A percentile compares a stretch with the other conserved stretches of the same genome.
phyloP scores from a whole-genome alignment of 2,888 invertebrate genomes.

The Cepaea hortensis region DNA sequence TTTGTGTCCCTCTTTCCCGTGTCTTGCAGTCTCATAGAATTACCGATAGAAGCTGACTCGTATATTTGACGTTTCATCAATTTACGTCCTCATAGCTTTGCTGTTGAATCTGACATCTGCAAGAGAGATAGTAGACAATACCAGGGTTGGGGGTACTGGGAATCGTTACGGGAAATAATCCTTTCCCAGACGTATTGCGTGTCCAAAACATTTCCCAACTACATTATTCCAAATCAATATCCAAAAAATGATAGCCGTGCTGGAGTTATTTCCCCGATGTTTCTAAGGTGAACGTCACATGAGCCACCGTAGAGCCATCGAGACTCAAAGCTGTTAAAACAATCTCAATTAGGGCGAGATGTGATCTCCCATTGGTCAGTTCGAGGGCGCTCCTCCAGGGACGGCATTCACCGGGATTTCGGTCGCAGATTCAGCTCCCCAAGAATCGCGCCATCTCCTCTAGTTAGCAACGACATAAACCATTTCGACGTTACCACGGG shows the following conservation, averaged over 20 bases:
- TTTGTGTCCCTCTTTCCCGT: too few relatives aligned
- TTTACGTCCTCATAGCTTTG: too few relatives aligned
- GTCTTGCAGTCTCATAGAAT: too few relatives aligned
- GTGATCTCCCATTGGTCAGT: constrained; percentile 38
- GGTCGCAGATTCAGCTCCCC: constrained; percentile 33
- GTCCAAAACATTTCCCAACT: constrained; percentile 6
- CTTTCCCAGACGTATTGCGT: constrained; percentile 20
- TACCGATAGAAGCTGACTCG: too few relatives aligned
- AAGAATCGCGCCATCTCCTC: constrained; percentile 29
- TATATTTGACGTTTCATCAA: too few relatives aligned
- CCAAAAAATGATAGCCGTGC: constrained; percentile 14
- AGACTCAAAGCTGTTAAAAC: constrained; percentile 39
- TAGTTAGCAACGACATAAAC: constrained; percentile 40
- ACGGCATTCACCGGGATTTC: constrained; percentile 40
- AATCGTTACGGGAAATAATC: not conserved
- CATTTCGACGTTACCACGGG: constrained; percentile 22
- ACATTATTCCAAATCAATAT: constrained; percentile 29
- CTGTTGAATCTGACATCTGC: too few relatives aligned
- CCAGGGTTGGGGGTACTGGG: too few relatives aligned
- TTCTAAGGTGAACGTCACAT: constrained; percentile 6
- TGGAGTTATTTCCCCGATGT: constrained; percentile 35
- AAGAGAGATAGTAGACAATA: too few relatives aligned
- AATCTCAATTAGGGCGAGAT: constrained; percentile 42
- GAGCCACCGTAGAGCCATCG: constrained; percentile 20
- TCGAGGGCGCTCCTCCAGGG: constrained; percentile 26